Percentiles rank a stretch among this genome's conserved stretches.
These are phyloP conservation scores for Coenonympha glycerion DNA, from an alignment of 2,888 invertebrate genomes.

Conservation along the genomic window DNA sequence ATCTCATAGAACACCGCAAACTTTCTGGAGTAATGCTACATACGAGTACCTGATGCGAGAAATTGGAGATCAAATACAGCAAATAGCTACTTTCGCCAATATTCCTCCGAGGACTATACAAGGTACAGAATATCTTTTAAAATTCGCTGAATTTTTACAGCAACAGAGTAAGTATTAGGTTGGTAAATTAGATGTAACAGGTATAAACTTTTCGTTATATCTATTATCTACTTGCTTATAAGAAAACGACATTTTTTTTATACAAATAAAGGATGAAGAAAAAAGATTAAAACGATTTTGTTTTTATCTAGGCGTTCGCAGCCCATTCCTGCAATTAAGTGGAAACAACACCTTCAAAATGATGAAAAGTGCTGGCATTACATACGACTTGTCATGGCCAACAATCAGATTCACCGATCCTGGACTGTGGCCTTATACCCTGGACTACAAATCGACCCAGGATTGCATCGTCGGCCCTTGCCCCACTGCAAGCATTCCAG, in stretches of 20 bases:
- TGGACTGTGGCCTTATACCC: constrained; percentile 81
- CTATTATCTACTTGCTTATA: no score
- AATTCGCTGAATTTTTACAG: no score
- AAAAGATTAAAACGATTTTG: no score
- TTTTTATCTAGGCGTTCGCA: constrained; percentile 55
- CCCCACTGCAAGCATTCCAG: constrained; percentile 74
- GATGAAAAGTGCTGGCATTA: constrained; percentile 63
- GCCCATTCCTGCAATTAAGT: constrained; percentile 74
- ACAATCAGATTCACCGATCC: constrained; percentile 54
- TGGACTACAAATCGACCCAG: constrained; percentile 76
- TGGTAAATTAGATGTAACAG: no score
- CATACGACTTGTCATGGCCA: constrained; percentile 80
- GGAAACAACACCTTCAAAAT: constrained; percentile 77
- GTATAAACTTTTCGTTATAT: not conserved
- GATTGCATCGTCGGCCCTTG: constrained; percentile 75
- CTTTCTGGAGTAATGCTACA: constrained; percentile 75
- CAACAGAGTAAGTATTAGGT: no score
- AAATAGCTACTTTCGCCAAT: constrained; percentile 71
- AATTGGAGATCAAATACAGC: constrained; percentile 75
- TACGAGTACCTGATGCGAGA: constrained; percentile 71
- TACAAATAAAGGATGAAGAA: no score
- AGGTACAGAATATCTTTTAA: no score
- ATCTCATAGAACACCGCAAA: constrained; percentile 70
- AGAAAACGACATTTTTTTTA: no score
- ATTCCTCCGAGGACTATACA: constrained; percentile 59